Conservation (phyloP, 1,140 invertebrate genomes). For the Vanessa tameamea region DNA sequence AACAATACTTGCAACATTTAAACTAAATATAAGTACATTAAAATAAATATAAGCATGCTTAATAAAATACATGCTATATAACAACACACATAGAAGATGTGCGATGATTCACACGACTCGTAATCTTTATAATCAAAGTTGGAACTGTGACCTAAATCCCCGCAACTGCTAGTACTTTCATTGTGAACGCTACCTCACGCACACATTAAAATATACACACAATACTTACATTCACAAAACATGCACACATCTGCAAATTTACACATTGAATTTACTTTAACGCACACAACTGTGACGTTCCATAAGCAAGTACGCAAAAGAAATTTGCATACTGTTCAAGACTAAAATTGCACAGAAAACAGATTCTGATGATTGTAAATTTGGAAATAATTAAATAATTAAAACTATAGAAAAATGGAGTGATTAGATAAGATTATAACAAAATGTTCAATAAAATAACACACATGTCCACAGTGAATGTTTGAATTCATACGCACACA, state of each 20-base stretch:
- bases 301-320: slow-evolving; percentile 39
- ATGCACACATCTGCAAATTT: slow-evolving; percentile 5
- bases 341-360: not conserved
- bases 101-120: slow-evolving; percentile 73
- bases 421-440: not conserved
- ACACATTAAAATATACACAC: slow-evolving; percentile 39
- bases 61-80: slow-evolving; percentile 1
- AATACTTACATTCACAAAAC: slow-evolving; percentile 36
- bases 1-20: not conserved
- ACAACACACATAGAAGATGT: slow-evolving; percentile 57
- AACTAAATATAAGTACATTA: not conserved
- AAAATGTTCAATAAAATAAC: slow-evolving; percentile 24
- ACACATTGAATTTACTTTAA: slow-evolving; percentile 12
- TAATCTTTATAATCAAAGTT: slow-evolving; percentile 79
- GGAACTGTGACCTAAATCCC: slow-evolving; percentile 75
- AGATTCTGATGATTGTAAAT: not conserved
- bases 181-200: slow-evolving; percentile 67
- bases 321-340: slow-evolving; percentile 43
- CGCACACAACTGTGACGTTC: slow-evolving; percentile 20
- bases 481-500: slow-evolving; percentile 45
- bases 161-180: slow-evolving; percentile 76
- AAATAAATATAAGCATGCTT: not conserved
- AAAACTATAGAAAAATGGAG: not conserved
- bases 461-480: slow-evolving; percentile 44
- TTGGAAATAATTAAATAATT: not conserved